phyloP scores from a whole-genome alignment of 2,797 vertebrate species.

The Gallinago nigripennis region DNA sequence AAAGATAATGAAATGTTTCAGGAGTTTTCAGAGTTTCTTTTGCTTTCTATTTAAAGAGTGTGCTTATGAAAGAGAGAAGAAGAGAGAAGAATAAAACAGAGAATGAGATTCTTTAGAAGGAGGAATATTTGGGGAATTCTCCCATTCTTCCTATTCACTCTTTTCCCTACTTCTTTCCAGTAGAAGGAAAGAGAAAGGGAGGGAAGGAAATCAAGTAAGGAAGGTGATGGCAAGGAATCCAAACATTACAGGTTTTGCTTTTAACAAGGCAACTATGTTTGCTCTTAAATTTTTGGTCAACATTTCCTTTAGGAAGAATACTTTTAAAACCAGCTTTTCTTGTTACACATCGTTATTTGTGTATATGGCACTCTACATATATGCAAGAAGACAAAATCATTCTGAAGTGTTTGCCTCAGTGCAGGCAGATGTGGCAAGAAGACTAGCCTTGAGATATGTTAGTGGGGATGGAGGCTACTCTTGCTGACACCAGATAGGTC shows the following conservation, averaged over 20 bases:
- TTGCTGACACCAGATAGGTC: neutral
- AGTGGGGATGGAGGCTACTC: neutral
- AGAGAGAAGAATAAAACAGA: neutral
- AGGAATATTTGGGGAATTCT: neutral
- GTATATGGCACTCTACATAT: neutral
- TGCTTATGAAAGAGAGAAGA: neutral
- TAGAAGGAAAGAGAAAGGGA: neutral
- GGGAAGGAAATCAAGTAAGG: neutral
- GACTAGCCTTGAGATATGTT: neutral
- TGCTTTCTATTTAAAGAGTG: neutral
- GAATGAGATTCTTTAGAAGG: neutral
- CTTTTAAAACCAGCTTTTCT: neutral
- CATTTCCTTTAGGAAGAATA: neutral
- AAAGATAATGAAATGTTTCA: neutral
- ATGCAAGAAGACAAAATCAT: neutral
- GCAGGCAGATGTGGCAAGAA: neutral
- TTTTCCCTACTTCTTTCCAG: neutral
- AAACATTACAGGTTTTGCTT: neutral
- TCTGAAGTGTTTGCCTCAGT: neutral
- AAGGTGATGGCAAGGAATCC: neutral
- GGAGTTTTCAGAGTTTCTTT: neutral
- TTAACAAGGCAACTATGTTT: neutral
- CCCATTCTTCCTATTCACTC: neutral
- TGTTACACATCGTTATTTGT: rapidly evolving
- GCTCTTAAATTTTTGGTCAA: neutral